A percentile compares a stretch with the other conserved stretches of the same genome.
phyloP scores from a whole-genome alignment of 2,113 vertebrate genomes.

The Phocoena phocoena region DNA sequence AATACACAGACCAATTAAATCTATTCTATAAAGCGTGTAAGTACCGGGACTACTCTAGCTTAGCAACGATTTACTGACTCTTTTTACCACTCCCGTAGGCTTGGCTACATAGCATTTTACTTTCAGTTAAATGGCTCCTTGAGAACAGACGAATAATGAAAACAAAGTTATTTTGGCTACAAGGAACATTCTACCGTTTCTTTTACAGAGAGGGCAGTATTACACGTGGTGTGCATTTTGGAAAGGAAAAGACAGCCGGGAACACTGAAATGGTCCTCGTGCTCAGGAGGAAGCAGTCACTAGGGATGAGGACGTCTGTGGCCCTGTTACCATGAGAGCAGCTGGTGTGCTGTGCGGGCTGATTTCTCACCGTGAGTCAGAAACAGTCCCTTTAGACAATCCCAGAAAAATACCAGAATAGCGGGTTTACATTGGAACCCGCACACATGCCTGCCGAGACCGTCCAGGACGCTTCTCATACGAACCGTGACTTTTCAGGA shows the following conservation, averaged over 20 bases:
- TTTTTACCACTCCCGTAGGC: background rate
- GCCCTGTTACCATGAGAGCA: too few relatives aligned
- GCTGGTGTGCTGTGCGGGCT: background rate
- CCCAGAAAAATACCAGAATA: background rate
- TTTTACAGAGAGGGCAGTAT: background rate
- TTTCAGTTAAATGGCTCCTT: background rate
- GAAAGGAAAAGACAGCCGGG: too few relatives aligned
- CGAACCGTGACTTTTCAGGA: background rate
- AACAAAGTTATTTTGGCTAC: background rate
- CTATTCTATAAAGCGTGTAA: fast-evolving
- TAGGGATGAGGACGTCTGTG: background rate
- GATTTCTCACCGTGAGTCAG: background rate
- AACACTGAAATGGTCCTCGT: background rate
- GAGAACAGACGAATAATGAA: background rate
- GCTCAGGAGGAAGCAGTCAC: background rate
- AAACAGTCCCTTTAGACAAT: too few relatives aligned
- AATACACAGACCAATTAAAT: fast-evolving
- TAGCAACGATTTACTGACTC: background rate
- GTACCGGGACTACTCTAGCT: fast-evolving
- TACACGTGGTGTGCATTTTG: too few relatives aligned
- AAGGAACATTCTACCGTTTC: background rate
- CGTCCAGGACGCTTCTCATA: background rate
- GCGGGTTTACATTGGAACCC: background rate
- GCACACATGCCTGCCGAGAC: fast-evolving
- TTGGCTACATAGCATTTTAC: fast-evolving